Percentiles rank a stretch among this genome's conserved stretches.
Evolutionary conservation across 1,140 invertebrate genomes (phyloP).

Genomic region (Lysiphlebus fabarum): DNA sequence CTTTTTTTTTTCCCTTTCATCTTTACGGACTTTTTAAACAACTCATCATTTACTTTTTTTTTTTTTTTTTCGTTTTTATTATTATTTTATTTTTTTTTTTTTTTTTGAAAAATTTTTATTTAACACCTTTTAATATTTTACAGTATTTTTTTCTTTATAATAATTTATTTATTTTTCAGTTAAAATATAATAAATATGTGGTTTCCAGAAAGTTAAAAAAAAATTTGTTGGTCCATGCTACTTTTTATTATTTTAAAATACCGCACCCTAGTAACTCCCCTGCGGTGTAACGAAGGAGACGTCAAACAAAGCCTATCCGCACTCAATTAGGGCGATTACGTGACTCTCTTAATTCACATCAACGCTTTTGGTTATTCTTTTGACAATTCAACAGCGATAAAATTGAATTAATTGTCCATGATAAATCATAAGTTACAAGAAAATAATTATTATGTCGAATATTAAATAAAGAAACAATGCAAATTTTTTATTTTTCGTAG

Average conservation of each 20-base stretch:
- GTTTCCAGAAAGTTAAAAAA: neutral
- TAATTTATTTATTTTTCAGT: no score
- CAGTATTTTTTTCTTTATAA: no score
- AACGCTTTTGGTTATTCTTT: neutral
- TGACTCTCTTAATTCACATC: conserved; percentile 11
- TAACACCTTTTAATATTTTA: neutral
- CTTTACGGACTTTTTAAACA: conserved; percentile 1
- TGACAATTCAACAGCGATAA: no score
- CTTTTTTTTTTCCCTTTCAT: conserved; percentile 19
- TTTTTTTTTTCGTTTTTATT: neutral
- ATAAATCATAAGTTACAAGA: no score
- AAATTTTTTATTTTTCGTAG: neutral
- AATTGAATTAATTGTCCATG: no score
- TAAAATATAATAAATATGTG: conserved; percentile 8
- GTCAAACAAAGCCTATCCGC: conserved; percentile 32
- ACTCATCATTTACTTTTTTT: neutral
- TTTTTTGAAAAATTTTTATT: neutral
- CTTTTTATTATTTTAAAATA: neutral
- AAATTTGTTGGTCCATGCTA: neutral
- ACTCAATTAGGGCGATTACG: conserved; percentile 34
- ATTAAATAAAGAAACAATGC: neutral
- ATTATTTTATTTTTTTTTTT: neutral
- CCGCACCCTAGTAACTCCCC: conserved; percentile 8
- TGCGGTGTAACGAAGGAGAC: conserved; percentile 31
- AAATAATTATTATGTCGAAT: no score